phyloP scores from a whole-genome alignment of 1,140 invertebrate species.

The Melipona quadrifasciata region DNA sequence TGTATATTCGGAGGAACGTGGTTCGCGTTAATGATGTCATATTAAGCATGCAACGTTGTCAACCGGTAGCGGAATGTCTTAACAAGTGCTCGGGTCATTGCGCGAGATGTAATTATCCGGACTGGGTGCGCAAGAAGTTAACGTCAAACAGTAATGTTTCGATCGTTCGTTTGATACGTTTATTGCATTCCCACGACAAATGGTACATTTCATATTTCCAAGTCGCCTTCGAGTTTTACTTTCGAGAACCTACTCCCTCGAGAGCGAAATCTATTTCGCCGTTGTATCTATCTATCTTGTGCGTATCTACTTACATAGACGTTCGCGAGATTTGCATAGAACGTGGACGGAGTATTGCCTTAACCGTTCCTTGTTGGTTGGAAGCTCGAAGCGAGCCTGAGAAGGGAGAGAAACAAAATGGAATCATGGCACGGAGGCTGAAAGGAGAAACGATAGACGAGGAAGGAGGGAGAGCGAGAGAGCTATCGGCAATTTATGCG shows the following conservation, averaged over 20 bases:
- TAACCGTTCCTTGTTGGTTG: no score
- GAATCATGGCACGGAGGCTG: background rate
- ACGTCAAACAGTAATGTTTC: constrained; percentile 68
- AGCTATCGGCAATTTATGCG: constrained; percentile 49
- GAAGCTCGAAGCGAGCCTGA: background rate
- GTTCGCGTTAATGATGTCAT: constrained; percentile 53
- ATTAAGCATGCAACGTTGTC: constrained; percentile 46
- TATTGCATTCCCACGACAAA: constrained; percentile 19
- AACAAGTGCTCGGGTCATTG: constrained; percentile 71
- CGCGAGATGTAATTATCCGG: constrained; percentile 70
- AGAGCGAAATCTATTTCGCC: no score
- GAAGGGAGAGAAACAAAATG: background rate
- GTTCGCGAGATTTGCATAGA: background rate
- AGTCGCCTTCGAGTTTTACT: background rate
- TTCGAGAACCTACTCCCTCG: no score
- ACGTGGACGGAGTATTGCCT: background rate
- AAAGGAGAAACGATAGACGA: background rate
- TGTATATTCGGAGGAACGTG: constrained; percentile 10
- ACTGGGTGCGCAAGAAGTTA: constrained; percentile 65
- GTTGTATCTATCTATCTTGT: background rate
- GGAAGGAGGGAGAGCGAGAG: background rate
- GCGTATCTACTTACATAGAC: background rate
- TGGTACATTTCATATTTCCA: no score
- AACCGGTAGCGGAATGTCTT: constrained; percentile 56
- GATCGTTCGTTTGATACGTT: constrained; percentile 63